Evolutionary conservation across 1,140 invertebrate genomes (phyloP).

Genomic region (Mactra quadrangularis): DNA sequence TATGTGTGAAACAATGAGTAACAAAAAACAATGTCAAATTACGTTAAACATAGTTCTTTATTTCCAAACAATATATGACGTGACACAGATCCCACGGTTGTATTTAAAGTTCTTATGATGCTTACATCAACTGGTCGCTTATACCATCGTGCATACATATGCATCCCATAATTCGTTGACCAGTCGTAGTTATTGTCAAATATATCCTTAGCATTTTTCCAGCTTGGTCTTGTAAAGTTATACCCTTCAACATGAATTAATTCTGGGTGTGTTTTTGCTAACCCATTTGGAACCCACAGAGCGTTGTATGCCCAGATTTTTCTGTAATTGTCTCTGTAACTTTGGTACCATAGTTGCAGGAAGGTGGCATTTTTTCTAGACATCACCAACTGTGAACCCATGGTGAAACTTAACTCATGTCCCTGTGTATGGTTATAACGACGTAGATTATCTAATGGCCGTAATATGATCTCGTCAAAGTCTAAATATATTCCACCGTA

Average conservation of each 20-base stretch:
- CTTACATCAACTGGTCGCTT: constrained; percentile 5
- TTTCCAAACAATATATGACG: constrained; percentile 46
- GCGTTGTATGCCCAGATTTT: constrained; percentile 50
- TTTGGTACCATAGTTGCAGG: constrained; percentile 39
- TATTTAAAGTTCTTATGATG: constrained; percentile 39
- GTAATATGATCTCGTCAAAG: constrained; percentile 40
- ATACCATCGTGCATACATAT: constrained; percentile 40
- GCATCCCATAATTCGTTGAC: constrained; percentile 59
- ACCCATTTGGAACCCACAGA: constrained; percentile 26
- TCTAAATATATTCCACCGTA: constrained; percentile 54
- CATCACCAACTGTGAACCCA: constrained; percentile 49
- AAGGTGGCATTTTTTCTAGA: constrained; percentile 34
- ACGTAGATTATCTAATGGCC: constrained; percentile 24
- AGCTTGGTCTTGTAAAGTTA: constrained; percentile 44
- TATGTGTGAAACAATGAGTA: too few relatives aligned
- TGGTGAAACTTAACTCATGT: constrained; percentile 2
- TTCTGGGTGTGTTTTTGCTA: constrained; percentile 35
- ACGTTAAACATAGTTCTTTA: constrained; percentile 46
- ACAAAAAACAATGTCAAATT: neutral
- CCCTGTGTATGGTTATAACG: constrained; percentile 41
- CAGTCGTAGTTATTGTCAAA: constrained; percentile 51
- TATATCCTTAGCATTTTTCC: constrained; percentile 26
- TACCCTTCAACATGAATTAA: constrained; percentile 55
- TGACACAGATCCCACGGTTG: constrained; percentile 39
- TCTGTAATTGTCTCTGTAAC: constrained; percentile 29